Percentiles rank a stretch among this genome's conserved stretches.
Evolutionary conservation across 1,140 invertebrate genomes (phyloP).

Genomic region (Goniozus legneri): DNA sequence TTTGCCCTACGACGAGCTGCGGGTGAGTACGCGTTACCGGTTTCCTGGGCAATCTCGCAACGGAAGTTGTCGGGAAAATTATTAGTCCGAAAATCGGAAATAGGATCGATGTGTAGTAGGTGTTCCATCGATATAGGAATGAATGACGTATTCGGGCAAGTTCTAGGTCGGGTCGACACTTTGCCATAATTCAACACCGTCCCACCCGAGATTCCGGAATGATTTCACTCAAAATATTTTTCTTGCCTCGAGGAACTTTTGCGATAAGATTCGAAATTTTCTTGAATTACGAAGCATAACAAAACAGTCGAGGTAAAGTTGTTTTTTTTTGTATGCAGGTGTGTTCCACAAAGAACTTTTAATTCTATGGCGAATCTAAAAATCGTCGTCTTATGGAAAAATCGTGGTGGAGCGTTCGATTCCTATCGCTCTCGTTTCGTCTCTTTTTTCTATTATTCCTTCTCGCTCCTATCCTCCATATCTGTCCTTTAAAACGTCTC

Average conservation of each 20-base stretch:
- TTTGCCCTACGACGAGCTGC: slow-evolving; percentile 5
- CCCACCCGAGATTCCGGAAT: not conserved
- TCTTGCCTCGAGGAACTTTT: not conserved
- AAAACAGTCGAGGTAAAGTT: too few relatives aligned
- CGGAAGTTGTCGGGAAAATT: slow-evolving; percentile 42
- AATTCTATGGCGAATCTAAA: too few relatives aligned
- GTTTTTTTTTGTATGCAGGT: too few relatives aligned
- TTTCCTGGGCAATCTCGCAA: slow-evolving; percentile 37
- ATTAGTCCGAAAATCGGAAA: slow-evolving; percentile 34
- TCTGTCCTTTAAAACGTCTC: too few relatives aligned
- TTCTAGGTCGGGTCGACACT: not conserved
- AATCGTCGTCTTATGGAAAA: not conserved
- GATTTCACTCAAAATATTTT: not conserved
- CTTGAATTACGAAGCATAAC: too few relatives aligned
- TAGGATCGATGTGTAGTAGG: slow-evolving; percentile 11
- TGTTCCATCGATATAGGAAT: not conserved
- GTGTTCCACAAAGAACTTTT: not conserved
- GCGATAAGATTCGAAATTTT: not conserved
- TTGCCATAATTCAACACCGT: not conserved
- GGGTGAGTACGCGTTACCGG: slow-evolving; percentile 21
- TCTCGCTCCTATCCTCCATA: not conserved
- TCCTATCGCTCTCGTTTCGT: not conserved
- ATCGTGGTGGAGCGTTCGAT: not conserved
- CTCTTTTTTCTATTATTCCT: not conserved
- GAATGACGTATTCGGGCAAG: not conserved